Evolutionary conservation across 2,888 invertebrate genomes (phyloP).

Genomic region (Mongoloraphidia duomilia): DNA sequence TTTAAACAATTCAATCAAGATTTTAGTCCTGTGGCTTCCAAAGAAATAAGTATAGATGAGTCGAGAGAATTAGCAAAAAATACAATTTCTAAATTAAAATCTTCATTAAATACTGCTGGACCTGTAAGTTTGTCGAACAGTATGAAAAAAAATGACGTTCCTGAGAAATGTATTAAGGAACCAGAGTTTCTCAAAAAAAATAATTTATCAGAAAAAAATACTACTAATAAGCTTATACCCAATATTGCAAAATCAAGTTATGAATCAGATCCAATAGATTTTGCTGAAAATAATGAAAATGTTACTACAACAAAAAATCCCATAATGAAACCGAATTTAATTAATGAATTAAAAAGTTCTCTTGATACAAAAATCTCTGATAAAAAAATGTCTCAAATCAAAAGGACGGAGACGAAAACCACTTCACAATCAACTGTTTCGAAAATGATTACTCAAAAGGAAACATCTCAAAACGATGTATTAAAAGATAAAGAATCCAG

Average conservation of each 20-base stretch:
- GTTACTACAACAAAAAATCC: not conserved
- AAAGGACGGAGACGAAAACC: not conserved
- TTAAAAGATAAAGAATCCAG: not conserved
- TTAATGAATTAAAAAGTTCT: not conserved
- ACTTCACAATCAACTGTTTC: not conserved
- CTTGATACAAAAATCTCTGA: too few species aligned
- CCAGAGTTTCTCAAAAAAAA: too few species aligned
- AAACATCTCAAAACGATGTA: conserved; percentile 2
- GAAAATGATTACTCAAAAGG: not conserved
- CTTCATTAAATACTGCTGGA: too few species aligned
- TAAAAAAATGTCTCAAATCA: too few species aligned
- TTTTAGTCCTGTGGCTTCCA: conserved; percentile 8
- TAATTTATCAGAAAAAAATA: too few species aligned
- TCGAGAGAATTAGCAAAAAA: conserved; percentile 11
- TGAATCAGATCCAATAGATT: too few species aligned
- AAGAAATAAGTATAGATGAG: conserved; percentile 9
- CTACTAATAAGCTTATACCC: too few species aligned
- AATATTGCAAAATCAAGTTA: too few species aligned
- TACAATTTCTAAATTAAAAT: conserved; percentile 12
- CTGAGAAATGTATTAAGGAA: too few species aligned
- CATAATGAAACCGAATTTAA: not conserved
- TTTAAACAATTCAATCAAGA: not conserved
- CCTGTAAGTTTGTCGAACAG: too few species aligned
- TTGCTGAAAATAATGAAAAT: too few species aligned
- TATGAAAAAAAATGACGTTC: too few species aligned